These are phyloP conservation scores for Drosophila jambulina DNA, from an alignment of 1,140 invertebrate genomes.

Conservation along the genomic window DNA sequence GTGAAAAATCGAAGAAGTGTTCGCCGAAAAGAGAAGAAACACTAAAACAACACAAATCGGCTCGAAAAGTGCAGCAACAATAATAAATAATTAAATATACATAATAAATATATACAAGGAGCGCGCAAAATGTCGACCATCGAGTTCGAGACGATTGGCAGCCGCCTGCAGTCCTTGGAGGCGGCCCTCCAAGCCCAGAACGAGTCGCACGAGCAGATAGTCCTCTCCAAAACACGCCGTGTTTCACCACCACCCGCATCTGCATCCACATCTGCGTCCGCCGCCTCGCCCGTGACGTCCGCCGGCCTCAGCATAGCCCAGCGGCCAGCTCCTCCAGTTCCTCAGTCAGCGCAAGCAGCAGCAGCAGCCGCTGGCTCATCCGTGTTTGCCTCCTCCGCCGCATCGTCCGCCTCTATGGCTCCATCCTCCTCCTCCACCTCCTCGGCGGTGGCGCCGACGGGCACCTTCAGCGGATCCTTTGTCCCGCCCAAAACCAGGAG, in stretches of 20 bases:
- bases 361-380: slow-evolving; percentile 2
- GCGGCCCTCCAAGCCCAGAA: slow-evolving; percentile 89
- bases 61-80: slow-evolving; percentile 14
- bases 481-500: slow-evolving; percentile 53
- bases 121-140: slow-evolving; percentile 66
- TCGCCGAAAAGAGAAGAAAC: slow-evolving; percentile 15
- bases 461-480: slow-evolving; percentile 46
- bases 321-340: slow-evolving; percentile 51
- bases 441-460: slow-evolving; percentile 27
- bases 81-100: slow-evolving; percentile 4
- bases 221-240: slow-evolving; percentile 61
- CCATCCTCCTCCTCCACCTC: background rate
- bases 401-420: background rate
- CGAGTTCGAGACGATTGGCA: slow-evolving; percentile 85
- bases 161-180: slow-evolving; percentile 89
- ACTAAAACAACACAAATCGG: slow-evolving; percentile 17
- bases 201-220: slow-evolving; percentile 85
- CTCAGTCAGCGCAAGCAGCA: slow-evolving; percentile 26
- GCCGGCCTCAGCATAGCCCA: slow-evolving; percentile 43
- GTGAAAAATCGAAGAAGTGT: slow-evolving; percentile 59
- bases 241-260: slow-evolving; percentile 46
- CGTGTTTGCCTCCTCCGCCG: slow-evolving; percentile 11
- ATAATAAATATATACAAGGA: slow-evolving; percentile 4
- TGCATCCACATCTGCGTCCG: slow-evolving; percentile 12
- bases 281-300: slow-evolving; percentile 10